Conservation (phyloP, 2,797 vertebrate genomes). For the Gymnopithys bicolor region DNA sequence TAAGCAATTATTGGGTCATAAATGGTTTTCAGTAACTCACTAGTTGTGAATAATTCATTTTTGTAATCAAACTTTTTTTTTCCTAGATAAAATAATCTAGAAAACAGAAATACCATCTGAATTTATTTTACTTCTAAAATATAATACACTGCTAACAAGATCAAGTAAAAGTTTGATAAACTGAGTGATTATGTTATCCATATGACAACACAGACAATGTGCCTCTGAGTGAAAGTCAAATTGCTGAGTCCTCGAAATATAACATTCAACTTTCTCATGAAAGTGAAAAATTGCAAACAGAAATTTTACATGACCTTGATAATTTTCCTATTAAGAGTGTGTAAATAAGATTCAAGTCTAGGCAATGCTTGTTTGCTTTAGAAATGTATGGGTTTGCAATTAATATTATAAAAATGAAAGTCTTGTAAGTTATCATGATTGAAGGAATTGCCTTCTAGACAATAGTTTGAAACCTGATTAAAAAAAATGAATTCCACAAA, state of each 20-base stretch:
- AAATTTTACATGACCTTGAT: background rate
- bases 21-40: background rate
- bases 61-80: background rate
- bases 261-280: background rate
- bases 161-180: background rate
- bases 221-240: background rate
- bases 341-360: background rate
- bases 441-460: background rate
- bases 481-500: background rate
- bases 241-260: background rate
- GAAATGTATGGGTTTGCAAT: background rate
- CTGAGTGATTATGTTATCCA: constrained; percentile 3
- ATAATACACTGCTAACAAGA: background rate
- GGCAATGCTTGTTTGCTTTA: background rate
- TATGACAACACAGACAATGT: background rate
- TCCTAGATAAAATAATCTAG: background rate
- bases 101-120: background rate
- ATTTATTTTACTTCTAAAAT: constrained; percentile 10
- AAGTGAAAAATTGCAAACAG: background rate
- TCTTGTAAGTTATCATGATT: background rate
- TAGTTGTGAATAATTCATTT: background rate
- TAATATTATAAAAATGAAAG: background rate
- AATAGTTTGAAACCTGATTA: background rate
- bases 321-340: background rate
- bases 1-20: background rate